Percentiles rank a stretch among this genome's conserved stretches.
Evolutionary conservation across 2,113 vertebrate genomes (phyloP).

Genomic region (Cavia aperea): DNA sequence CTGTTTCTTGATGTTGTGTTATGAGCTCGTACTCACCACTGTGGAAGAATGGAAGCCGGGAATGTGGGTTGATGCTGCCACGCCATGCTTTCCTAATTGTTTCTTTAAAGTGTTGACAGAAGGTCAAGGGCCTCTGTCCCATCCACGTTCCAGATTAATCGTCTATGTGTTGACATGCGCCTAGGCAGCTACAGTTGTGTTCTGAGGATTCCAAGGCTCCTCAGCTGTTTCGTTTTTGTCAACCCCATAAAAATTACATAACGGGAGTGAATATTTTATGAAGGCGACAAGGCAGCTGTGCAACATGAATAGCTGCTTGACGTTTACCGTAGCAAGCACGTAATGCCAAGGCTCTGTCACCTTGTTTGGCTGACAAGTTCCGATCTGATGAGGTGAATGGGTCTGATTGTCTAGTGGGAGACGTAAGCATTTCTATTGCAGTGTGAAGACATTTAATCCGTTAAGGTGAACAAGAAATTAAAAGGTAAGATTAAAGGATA

Average conservation of each 20-base stretch:
- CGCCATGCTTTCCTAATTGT: neutral
- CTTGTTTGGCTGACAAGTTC: constrained; percentile 33
- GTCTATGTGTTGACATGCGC: neutral
- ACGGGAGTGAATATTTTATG: constrained; percentile 31
- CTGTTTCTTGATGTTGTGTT: neutral
- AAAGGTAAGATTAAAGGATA: constrained; percentile 38
- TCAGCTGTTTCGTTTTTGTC: neutral
- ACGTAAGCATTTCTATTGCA: constrained; percentile 21
- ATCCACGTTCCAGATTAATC: neutral
- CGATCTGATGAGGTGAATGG: neutral
- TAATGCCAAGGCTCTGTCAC: constrained; percentile 41
- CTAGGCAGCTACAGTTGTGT: accelerated
- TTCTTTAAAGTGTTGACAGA: neutral
- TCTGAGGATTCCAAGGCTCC: neutral
- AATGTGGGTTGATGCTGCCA: accelerated
- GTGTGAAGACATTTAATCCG: neutral
- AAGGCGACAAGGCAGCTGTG: neutral
- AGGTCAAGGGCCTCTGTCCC: neutral
- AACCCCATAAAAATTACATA: neutral
- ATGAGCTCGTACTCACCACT: neutral
- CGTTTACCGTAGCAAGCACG: neutral
- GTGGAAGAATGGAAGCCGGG: neutral
- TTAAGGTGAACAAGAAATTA: neutral
- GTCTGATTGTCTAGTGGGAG: constrained; percentile 45
- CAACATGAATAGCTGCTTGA: constrained; percentile 37